Percentiles rank a stretch among this genome's conserved stretches.
Conservation (phyloP, 1,140 invertebrate species). For the Pentalonia nigronervosa region DNA sequence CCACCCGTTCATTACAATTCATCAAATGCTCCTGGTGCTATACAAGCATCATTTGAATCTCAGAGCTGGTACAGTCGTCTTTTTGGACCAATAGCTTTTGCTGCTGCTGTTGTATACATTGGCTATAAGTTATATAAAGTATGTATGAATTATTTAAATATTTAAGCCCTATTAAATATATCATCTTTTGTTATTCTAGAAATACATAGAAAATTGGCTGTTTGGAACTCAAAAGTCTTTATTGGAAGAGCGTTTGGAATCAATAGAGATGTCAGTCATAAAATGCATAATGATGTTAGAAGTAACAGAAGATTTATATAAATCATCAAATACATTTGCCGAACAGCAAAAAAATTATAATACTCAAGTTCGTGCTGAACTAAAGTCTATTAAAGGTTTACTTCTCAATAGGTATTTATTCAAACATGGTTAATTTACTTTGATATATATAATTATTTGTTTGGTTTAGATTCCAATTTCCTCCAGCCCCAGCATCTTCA, state of each 20-base stretch:
- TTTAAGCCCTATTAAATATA: neutral
- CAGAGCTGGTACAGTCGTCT: constrained; percentile 9
- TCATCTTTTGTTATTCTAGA: neutral
- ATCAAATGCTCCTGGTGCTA: neutral
- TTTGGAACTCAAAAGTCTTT: neutral
- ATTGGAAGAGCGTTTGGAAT: neutral
- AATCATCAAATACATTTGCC: neutral
- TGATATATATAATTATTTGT: neutral
- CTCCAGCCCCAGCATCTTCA: neutral
- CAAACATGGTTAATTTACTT: neutral
- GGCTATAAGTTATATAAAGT: constrained; percentile 33
- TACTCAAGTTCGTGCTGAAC: neutral
- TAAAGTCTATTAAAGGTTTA: constrained; percentile 44
- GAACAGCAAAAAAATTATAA: neutral
- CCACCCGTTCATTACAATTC: neutral
- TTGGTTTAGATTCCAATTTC: constrained; percentile 47
- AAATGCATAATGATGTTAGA: neutral
- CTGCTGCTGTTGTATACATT: neutral
- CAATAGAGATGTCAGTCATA: neutral
- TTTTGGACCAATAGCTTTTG: neutral
- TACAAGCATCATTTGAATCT: neutral
- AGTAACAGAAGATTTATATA: neutral
- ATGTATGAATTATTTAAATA: neutral
- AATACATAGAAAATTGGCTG: constrained; percentile 39
- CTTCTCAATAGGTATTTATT: constrained; percentile 46